phyloP scores from a whole-genome alignment of 2,113 vertebrate genomes.

The Pterophyllum scalare region DNA sequence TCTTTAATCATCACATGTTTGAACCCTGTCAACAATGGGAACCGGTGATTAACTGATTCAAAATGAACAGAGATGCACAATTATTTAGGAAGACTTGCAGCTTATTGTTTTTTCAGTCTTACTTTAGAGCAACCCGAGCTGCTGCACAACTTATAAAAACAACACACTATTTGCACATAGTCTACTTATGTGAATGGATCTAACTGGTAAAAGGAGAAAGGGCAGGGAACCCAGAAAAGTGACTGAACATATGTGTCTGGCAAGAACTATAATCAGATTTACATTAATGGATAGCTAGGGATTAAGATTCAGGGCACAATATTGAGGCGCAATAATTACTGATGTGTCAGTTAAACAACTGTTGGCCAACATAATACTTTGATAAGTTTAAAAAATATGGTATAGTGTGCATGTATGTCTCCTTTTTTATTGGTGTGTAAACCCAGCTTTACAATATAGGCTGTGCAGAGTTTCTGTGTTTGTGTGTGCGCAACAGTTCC shows the following conservation, averaged over 20 bases:
- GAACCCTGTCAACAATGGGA: neutral
- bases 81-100: neutral
- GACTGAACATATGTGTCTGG: neutral
- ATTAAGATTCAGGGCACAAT: conserved; percentile 15
- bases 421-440: neutral
- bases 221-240: neutral
- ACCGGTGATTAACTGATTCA: neutral
- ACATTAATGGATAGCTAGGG: conserved; percentile 7
- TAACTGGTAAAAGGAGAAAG: neutral
- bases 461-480: conserved; percentile 28
- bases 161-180: neutral
- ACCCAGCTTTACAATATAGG: neutral
- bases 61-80: neutral
- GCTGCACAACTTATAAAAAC: neutral
- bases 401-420: neutral
- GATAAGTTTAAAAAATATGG: fast-evolving
- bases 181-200: neutral
- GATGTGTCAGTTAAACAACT: neutral
- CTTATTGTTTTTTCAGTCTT: neutral
- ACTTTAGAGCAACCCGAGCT: neutral
- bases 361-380: neutral
- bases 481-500: conserved; percentile 14
- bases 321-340: conserved; percentile 17
- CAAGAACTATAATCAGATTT: conserved; percentile 36
- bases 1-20: conserved; percentile 25